Conservation (phyloP, 2,888 invertebrate species). For the Drosophila siamana region DNA sequence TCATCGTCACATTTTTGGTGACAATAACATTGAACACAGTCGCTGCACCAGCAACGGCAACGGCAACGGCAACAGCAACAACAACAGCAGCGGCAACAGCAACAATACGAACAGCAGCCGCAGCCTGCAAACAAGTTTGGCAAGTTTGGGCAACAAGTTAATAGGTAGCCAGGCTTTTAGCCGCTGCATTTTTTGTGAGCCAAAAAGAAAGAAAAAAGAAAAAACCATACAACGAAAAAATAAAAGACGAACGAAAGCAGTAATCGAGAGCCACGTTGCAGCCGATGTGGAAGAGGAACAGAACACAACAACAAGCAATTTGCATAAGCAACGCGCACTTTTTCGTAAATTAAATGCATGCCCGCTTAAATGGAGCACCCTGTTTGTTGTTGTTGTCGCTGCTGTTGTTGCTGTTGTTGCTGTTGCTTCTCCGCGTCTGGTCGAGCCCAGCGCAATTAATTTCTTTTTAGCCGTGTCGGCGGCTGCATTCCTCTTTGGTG, state of each 20-base stretch:
- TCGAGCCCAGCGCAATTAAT: conserved; percentile 79
- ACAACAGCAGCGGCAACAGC: conserved; percentile 28
- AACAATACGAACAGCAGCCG: conserved; percentile 4
- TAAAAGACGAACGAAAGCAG: conserved; percentile 18
- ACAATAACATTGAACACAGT: conserved; percentile 79
- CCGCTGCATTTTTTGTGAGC: conserved; percentile 70
- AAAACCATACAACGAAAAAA: conserved; percentile 20
- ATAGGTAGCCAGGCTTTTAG: conserved; percentile 52
- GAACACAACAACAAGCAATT: conserved; percentile 69
- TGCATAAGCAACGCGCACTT: conserved; percentile 82
- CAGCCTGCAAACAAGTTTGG: conserved; percentile 77
- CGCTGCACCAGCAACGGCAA: conserved; percentile 43
- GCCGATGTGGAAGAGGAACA: conserved; percentile 36
- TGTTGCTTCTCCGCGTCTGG: conserved; percentile 43
- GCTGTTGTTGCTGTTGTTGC: no score
- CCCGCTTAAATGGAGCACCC: conserved; percentile 77
- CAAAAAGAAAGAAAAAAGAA: conserved; percentile 41
- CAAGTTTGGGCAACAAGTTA: conserved; percentile 79
- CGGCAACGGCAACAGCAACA: conserved; percentile 19
- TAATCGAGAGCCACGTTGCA: conserved; percentile 48
- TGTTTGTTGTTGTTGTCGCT: conserved; percentile 66
- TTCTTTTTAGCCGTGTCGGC: conserved; percentile 81
- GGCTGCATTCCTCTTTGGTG: conserved; percentile 75
- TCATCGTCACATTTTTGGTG: conserved; percentile 75
- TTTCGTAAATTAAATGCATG: conserved; percentile 80